phyloP scores from a whole-genome alignment of 2,797 vertebrate species.

The Aphelocoma californica region DNA sequence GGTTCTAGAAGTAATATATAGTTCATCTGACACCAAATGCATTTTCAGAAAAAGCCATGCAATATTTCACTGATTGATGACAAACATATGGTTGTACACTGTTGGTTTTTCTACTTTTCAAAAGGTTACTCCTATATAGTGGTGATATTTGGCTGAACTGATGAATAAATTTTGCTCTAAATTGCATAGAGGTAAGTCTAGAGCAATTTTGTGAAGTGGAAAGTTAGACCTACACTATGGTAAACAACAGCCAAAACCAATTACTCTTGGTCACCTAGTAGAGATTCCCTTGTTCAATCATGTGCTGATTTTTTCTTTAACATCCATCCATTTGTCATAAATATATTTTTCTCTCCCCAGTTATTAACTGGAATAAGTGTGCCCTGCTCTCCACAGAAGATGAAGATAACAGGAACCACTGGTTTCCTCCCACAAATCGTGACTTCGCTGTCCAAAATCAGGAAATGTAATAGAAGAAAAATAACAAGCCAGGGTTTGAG shows the following conservation, averaged over 20 bases:
- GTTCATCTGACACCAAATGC: not conserved
- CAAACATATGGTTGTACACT: not conserved
- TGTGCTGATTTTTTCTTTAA: not conserved
- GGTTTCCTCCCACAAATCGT: not conserved
- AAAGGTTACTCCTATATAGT: not conserved
- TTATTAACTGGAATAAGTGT: not conserved
- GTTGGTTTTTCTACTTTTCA: not conserved
- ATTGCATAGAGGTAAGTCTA: not conserved
- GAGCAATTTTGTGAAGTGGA: not conserved
- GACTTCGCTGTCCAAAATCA: fast-evolving
- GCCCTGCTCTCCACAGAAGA: not conserved
- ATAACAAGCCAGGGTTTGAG: not conserved
- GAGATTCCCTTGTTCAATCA: not conserved
- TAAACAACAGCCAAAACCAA: not conserved
- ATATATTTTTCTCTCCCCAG: not conserved
- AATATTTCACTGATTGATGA: not conserved
- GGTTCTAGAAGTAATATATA: not conserved
- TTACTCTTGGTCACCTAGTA: not conserved
- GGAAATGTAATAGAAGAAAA: not conserved
- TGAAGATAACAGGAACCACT: not conserved
- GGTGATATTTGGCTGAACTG: not conserved
- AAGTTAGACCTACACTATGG: not conserved
- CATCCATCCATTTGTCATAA: not conserved
- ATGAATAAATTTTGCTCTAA: not conserved
- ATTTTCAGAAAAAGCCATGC: not conserved